These are phyloP conservation scores for Vespertilio murinus DNA, from an alignment of 2,797 vertebrate species.

Conservation along the genomic window DNA sequence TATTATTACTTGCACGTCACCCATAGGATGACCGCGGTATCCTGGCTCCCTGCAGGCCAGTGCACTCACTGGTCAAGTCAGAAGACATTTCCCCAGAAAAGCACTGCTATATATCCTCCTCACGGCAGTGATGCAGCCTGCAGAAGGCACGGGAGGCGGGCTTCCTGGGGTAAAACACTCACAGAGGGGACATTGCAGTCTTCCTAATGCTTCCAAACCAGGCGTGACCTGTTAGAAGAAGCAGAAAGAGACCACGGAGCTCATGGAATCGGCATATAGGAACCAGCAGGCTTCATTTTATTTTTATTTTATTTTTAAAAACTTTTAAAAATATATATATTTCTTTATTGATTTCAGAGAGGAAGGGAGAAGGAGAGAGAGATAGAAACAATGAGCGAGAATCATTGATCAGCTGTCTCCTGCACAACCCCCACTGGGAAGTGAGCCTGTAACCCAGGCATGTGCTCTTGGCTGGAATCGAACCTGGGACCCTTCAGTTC, in stretches of 20 bases:
- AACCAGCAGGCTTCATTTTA: background rate
- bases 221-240: background rate
- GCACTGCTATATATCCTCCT: background rate
- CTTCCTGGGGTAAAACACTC: background rate
- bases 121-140: background rate
- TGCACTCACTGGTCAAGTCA: background rate
- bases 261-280: background rate
- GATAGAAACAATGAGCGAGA: too few relatives aligned
- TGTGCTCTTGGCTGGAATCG: too few relatives aligned
- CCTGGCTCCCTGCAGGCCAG: background rate
- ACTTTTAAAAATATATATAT: too few relatives aligned
- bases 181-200: background rate
- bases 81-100: background rate
- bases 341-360: too few relatives aligned
- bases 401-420: too few relatives aligned
- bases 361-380: too few relatives aligned
- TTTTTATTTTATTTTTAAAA: too few relatives aligned
- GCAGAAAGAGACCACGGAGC: background rate
- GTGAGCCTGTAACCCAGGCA: too few relatives aligned
- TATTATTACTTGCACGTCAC: fast-evolving
- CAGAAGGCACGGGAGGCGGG: background rate
- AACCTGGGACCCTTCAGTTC: too few relatives aligned
- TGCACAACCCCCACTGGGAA: too few relatives aligned
- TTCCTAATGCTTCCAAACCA: background rate
- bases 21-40: too few relatives aligned